phyloP scores from a whole-genome alignment of 1,140 invertebrate genomes.

The Calliphora vicina region DNA sequence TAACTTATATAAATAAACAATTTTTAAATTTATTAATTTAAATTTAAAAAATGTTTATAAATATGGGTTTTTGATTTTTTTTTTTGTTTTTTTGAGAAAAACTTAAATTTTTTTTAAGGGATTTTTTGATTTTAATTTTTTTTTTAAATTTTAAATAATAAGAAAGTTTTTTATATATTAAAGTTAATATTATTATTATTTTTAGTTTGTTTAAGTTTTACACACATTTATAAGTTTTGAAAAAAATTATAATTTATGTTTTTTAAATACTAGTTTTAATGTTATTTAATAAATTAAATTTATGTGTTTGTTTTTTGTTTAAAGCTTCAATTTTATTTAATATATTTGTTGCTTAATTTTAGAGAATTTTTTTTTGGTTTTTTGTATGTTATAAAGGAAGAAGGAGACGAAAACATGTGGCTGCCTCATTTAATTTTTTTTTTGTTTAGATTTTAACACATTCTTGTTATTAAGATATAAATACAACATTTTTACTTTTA shows the following conservation, averaged over 20 bases:
- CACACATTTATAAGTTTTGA: not conserved
- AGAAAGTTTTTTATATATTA: not conserved
- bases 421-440: conserved; percentile 19
- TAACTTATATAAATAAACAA: not conserved
- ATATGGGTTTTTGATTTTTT: not conserved
- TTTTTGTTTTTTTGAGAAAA: not conserved
- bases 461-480: not conserved
- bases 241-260: not conserved
- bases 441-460: not conserved
- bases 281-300: conserved; percentile 21
- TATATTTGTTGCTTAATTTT: conserved; percentile 8
- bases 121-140: not conserved
- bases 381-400: conserved; percentile 20
- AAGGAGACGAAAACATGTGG: conserved; percentile 36
- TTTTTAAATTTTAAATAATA: not conserved
- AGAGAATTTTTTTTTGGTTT: not conserved
- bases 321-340: conserved; percentile 34
- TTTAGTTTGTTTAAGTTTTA: conserved; percentile 14
- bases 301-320: conserved; percentile 26
- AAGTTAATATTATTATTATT: not conserved
- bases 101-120: too few species aligned
- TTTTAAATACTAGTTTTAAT: not conserved
- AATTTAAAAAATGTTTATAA: not conserved
- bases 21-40: not conserved
- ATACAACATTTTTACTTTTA: not conserved